phyloP scores from a whole-genome alignment of 2,797 vertebrate genomes.

The Chaunax sp. region DNA sequence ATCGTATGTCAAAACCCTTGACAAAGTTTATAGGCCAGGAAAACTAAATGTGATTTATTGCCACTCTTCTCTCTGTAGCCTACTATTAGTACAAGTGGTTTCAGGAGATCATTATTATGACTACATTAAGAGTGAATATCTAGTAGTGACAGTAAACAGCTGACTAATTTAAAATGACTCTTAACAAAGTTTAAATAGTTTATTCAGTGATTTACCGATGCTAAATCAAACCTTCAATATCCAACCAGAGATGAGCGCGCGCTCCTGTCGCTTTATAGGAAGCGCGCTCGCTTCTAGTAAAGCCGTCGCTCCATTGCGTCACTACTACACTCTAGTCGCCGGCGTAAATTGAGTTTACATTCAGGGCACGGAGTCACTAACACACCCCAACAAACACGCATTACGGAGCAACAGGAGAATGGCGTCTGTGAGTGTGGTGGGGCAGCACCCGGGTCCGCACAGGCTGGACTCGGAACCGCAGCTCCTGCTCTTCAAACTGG shows the following conservation, averaged over 20 bases:
- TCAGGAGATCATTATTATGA: slow-evolving; percentile 4
- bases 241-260: slow-evolving; percentile 53
- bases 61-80: slow-evolving; percentile 3
- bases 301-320: slow-evolving; percentile 60
- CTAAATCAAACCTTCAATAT: background rate
- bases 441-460: slow-evolving; percentile 80
- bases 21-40: too few species aligned
- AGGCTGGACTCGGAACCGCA: slow-evolving; percentile 82
- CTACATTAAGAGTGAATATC: slow-evolving; percentile 1
- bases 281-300: slow-evolving; percentile 63
- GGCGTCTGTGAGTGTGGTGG: slow-evolving; percentile 82
- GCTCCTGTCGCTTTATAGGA: slow-evolving; percentile 42
- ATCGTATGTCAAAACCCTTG: too few species aligned
- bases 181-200: background rate
- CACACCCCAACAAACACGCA: slow-evolving; percentile 26
- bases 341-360: slow-evolving; percentile 74
- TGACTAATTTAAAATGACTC: background rate
- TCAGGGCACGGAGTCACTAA: slow-evolving; percentile 58
- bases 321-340: slow-evolving; percentile 65
- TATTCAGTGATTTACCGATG: background rate
- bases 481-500: slow-evolving; percentile 75
- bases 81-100: slow-evolving; percentile 9
- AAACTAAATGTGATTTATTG: slow-evolving; percentile 2
- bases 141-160: background rate
- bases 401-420: slow-evolving; percentile 55